These are phyloP conservation scores for Bibio marci DNA, from an alignment of 2,888 invertebrate genomes.

Conservation along the genomic window DNA sequence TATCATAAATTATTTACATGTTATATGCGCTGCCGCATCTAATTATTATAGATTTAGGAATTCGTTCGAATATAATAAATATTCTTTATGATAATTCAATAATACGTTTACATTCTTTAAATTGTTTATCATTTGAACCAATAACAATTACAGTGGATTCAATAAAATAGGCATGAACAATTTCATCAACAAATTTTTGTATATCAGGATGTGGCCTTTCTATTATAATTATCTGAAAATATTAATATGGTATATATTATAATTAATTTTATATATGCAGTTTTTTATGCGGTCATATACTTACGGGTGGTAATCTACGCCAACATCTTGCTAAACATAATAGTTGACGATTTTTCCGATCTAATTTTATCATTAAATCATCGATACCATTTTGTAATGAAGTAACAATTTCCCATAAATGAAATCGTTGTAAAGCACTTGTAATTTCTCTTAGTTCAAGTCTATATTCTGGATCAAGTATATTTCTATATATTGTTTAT, in stretches of 20 bases:
- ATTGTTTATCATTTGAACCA: constrained; percentile 3
- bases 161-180: constrained; percentile 2
- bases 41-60: too few species aligned
- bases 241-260: too few species aligned
- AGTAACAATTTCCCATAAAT: constrained; percentile 1
- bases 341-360: constrained; percentile 1
- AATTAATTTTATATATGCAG: too few species aligned
- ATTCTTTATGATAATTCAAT: constrained; percentile 4
- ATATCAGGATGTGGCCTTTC: constrained; percentile 6
- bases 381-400: background rate
- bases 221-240: constrained; percentile 4
- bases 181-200: constrained; percentile 4
- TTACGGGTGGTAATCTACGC: background rate
- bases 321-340: constrained; percentile 2
- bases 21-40: too few species aligned
- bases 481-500: background rate
- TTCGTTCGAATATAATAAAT: too few species aligned
- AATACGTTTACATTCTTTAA: constrained; percentile 4
- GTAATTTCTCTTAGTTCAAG: background rate
- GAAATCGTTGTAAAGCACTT: constrained; percentile 2
- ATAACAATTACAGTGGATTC: constrained; percentile 6
- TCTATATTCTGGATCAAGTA: background rate
- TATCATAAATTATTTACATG: too few species aligned
- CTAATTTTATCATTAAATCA: background rate
- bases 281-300: background rate